Percentiles rank a stretch among this genome's conserved stretches.
These are phyloP conservation scores for Nomada hirtipes DNA, from an alignment of 2,888 invertebrate genomes.

Conservation along the genomic window DNA sequence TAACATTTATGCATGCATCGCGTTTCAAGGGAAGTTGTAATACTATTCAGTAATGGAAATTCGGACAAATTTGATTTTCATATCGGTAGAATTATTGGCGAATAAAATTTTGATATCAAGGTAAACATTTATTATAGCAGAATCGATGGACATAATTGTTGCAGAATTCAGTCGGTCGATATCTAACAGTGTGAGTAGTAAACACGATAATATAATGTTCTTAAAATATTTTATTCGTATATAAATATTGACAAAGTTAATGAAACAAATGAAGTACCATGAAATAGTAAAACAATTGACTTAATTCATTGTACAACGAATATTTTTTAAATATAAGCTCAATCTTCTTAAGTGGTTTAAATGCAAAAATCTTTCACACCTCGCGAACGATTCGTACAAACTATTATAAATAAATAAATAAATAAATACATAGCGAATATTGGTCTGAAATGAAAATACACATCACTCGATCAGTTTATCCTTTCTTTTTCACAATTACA, in stretches of 20 bases:
- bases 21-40: too few relatives aligned
- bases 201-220: not conserved
- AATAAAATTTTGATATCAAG: too few relatives aligned
- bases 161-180: too few relatives aligned
- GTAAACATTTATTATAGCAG: too few relatives aligned
- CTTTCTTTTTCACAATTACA: not conserved
- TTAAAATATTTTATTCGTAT: constrained; percentile 30
- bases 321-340: constrained; percentile 32
- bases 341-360: constrained; percentile 8
- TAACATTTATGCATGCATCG: too few relatives aligned
- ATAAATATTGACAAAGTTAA: constrained; percentile 19
- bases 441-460: constrained; percentile 50
- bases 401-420: constrained; percentile 64
- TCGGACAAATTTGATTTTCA: too few relatives aligned
- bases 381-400: constrained; percentile 32
- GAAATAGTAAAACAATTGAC: constrained; percentile 12
- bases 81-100: too few relatives aligned
- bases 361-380: constrained; percentile 47
- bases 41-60: too few relatives aligned
- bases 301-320: not conserved
- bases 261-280: not conserved
- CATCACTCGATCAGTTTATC: not conserved
- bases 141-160: too few relatives aligned
- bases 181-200: too few relatives aligned
- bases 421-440: constrained; percentile 44